Conservation (phyloP, 2,113 vertebrate species). For the Hirundichthys speculiger region DNA sequence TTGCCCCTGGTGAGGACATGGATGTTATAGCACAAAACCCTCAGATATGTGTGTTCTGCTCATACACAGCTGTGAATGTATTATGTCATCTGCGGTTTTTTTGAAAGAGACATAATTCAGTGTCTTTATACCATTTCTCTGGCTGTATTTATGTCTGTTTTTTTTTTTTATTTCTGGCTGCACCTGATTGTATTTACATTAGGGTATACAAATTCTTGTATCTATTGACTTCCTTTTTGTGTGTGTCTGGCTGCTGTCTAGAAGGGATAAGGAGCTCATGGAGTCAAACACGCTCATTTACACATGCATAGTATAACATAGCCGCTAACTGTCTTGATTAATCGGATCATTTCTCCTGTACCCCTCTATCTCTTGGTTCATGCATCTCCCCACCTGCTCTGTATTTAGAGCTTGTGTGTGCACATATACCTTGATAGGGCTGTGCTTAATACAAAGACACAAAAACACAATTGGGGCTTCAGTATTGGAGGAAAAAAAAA, state of each 20-base stretch:
- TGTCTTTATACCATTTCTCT: slow-evolving; percentile 4
- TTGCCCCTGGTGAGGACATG: slow-evolving; percentile 69
- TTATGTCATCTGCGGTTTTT: slow-evolving; percentile 14
- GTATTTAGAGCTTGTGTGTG: slow-evolving; percentile 61
- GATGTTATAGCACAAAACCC: slow-evolving; percentile 62
- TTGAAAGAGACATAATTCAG: slow-evolving; percentile 1
- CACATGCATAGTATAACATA: slow-evolving; percentile 24
- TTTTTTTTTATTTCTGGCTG: background rate
- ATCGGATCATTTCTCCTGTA: slow-evolving; percentile 47
- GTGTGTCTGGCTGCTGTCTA: background rate
- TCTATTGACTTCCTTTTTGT: background rate
- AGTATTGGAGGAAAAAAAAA: slow-evolving; percentile 43
- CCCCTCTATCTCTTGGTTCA: slow-evolving; percentile 46
- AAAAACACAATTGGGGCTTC: slow-evolving; percentile 58
- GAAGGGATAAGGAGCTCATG: slow-evolving; percentile 10
- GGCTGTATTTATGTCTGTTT: background rate
- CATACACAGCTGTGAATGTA: slow-evolving; percentile 31
- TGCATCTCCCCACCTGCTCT: slow-evolving; percentile 64
- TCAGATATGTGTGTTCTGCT: slow-evolving; percentile 50
- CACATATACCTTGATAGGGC: slow-evolving; percentile 66
- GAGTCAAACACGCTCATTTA: slow-evolving; percentile 13
- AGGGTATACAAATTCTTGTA: background rate
- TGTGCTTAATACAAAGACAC: slow-evolving; percentile 67
- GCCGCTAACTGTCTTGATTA: slow-evolving; percentile 70
- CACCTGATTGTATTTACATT: background rate